Evolutionary conservation across 2,888 invertebrate species (phyloP).

Genomic region (Electrophaes corylata): DNA sequence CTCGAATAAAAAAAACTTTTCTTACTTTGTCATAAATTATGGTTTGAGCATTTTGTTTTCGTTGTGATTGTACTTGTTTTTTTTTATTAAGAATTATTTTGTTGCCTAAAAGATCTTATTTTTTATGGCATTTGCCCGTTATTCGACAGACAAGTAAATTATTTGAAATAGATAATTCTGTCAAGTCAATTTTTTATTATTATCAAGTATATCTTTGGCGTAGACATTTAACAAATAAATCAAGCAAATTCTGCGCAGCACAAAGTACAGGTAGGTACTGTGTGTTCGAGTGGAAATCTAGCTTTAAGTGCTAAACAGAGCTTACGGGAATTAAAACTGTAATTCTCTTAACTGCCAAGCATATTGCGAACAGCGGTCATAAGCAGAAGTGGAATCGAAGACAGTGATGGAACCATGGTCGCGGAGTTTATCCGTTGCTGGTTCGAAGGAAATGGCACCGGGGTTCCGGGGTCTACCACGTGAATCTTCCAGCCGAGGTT

Average conservation of each 20-base stretch:
- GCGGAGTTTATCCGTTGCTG: conserved; percentile 51
- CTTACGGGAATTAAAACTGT: conserved; percentile 41
- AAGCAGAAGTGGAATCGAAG: conserved; percentile 40
- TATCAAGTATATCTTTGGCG: no score
- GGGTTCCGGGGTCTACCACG: conserved; percentile 89
- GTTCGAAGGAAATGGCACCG: conserved; percentile 62
- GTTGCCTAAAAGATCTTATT: no score
- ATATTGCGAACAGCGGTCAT: conserved; percentile 47
- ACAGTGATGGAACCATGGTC: conserved; percentile 16
- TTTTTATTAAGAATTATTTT: no score
- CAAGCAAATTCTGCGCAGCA: no score
- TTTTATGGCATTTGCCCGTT: no score
- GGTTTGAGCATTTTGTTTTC: background rate
- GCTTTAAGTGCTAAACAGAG: conserved; percentile 38
- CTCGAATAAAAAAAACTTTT: conserved; percentile 33
- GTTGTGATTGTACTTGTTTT: background rate
- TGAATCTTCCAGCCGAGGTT: conserved; percentile 97
- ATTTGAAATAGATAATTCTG: no score
- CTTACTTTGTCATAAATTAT: background rate
- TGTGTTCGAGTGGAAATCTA: conserved; percentile 33
- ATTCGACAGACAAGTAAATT: no score
- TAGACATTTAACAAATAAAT: no score
- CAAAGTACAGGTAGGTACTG: no score
- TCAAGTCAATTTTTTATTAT: no score
- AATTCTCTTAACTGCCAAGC: conserved; percentile 54